phyloP scores from a whole-genome alignment of 1,140 invertebrate genomes.

The Drosophila biarmipes region DNA sequence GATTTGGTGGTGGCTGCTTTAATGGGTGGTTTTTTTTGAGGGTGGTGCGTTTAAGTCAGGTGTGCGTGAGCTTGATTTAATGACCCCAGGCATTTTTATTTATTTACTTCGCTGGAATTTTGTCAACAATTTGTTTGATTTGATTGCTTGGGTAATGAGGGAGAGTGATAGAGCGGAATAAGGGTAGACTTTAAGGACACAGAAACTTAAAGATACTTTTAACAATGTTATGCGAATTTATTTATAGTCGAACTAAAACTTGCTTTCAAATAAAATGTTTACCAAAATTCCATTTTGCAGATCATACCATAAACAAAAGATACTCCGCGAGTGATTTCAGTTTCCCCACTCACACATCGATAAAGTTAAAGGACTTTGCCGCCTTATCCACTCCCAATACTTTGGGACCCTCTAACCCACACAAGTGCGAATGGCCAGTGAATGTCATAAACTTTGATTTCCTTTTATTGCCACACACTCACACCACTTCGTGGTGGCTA shows the following conservation, averaged over 20 bases:
- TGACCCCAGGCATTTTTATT: slow-evolving; percentile 54
- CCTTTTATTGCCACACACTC: slow-evolving; percentile 39
- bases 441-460: slow-evolving; percentile 79
- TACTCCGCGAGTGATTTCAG: slow-evolving; percentile 12
- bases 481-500: slow-evolving; percentile 23
- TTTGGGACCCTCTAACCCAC: slow-evolving; percentile 4
- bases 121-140: slow-evolving; percentile 79
- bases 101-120: slow-evolving; percentile 68
- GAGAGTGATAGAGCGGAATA: not conserved
- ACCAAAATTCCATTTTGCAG: not conserved
- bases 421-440: slow-evolving; percentile 61
- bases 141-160: slow-evolving; percentile 56
- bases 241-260: too few species aligned
- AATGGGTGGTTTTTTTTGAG: not conserved
- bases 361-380: slow-evolving; percentile 26
- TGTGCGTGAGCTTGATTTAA: slow-evolving; percentile 75
- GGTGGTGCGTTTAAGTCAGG: slow-evolving; percentile 16
- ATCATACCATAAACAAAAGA: slow-evolving; percentile 1
- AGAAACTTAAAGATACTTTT: not conserved
- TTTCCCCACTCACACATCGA: slow-evolving; percentile 6
- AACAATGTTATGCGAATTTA: too few species aligned
- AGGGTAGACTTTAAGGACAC: not conserved
- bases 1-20: slow-evolving; percentile 27
- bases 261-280: not conserved
- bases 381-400: slow-evolving; percentile 24